These are phyloP conservation scores for Lasioglossum lativentre DNA, from an alignment of 2,888 invertebrate species.

Conservation along the genomic window DNA sequence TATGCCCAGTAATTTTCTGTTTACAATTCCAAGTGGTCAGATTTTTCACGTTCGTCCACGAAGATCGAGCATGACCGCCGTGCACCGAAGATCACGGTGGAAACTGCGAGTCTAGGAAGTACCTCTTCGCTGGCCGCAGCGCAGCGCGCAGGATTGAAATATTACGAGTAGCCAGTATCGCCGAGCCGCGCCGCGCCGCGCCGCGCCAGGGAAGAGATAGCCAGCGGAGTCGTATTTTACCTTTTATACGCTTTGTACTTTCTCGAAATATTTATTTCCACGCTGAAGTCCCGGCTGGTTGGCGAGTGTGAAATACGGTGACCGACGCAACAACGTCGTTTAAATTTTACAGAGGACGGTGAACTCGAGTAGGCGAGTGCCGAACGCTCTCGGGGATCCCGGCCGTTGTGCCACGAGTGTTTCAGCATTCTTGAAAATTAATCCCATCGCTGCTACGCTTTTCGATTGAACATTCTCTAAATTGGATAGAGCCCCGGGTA, in stretches of 20 bases:
- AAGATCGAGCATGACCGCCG: background rate
- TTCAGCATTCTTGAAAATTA: background rate
- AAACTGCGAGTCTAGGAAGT: conserved; percentile 7
- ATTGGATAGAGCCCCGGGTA: background rate
- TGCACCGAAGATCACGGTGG: background rate
- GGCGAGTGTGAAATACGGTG: conserved; percentile 24
- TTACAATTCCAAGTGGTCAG: background rate
- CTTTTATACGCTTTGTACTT: conserved; percentile 62
- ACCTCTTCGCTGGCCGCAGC: conserved; percentile 25
- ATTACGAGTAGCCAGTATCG: conserved; percentile 50
- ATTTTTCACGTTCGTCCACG: background rate
- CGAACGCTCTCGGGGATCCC: background rate
- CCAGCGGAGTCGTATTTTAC: conserved; percentile 52
- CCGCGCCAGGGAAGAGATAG: conserved; percentile 31
- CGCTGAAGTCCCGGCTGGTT: conserved; percentile 29
- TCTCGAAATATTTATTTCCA: conserved; percentile 56
- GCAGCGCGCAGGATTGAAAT: conserved; percentile 51
- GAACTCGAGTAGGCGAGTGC: background rate
- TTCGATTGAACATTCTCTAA: background rate
- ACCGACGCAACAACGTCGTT: conserved; percentile 39
- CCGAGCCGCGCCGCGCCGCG: too few species aligned
- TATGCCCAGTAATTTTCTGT: background rate
- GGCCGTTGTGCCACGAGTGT: background rate
- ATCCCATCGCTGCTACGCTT: background rate
- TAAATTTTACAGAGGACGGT: conserved; percentile 41